Conservation (phyloP, 1,140 invertebrate species). For the Polypedilum pembai region DNA sequence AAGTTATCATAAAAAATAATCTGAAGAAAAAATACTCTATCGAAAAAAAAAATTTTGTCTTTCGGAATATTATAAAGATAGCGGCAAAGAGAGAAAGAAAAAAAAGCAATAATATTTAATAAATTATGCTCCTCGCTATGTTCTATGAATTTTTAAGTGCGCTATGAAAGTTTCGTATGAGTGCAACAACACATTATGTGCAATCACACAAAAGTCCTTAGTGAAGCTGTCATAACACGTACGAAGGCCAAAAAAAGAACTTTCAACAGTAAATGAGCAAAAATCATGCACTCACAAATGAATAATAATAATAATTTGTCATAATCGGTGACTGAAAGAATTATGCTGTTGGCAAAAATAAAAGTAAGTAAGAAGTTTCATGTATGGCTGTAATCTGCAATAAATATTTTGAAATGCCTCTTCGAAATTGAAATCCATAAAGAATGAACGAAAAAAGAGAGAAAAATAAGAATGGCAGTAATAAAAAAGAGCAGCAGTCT, state of each 20-base stretch:
- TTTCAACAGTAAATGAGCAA: too few species aligned
- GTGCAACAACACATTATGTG: too few species aligned
- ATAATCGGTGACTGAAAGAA: not conserved
- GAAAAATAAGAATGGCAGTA: not conserved
- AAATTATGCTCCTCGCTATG: not conserved
- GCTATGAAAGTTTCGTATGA: too few species aligned
- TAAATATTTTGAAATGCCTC: conserved; percentile 8
- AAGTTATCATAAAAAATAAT: too few species aligned
- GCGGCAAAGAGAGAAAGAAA: not conserved
- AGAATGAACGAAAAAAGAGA: not conserved
- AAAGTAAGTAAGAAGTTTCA: conserved; percentile 18
- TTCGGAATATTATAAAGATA: not conserved
- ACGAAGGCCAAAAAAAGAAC: too few species aligned
- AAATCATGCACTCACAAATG: too few species aligned
- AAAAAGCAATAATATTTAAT: not conserved
- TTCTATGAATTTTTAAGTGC: not conserved
- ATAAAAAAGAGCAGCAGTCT: conserved; percentile 8
- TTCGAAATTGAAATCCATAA: not conserved
- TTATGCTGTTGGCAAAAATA: not conserved
- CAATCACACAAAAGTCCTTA: too few species aligned
- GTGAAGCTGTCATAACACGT: too few species aligned
- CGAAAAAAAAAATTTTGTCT: conserved; percentile 9
- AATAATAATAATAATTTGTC: conserved; percentile 11
- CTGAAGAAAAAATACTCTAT: not conserved
- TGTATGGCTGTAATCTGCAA: not conserved